phyloP scores from a whole-genome alignment of 2,888 invertebrate genomes.

The Cabera pusaria region DNA sequence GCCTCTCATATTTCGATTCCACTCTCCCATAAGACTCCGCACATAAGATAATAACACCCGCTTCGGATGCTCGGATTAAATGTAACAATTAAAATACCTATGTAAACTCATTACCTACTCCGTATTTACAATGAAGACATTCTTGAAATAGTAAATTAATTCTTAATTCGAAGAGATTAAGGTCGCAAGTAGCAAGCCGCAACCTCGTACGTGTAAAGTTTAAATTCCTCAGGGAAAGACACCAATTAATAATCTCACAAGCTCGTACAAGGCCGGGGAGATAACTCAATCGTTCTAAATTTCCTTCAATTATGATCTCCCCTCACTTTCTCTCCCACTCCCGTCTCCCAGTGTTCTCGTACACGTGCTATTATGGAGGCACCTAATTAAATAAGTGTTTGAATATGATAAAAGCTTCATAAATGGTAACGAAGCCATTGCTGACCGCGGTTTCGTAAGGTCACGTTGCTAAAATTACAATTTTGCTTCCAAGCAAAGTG shows the following conservation, averaged over 20 bases:
- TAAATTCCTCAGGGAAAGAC: slow-evolving; percentile 20
- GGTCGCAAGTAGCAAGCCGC: slow-evolving; percentile 7
- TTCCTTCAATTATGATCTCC: slow-evolving; percentile 32
- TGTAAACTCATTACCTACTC: slow-evolving; percentile 6
- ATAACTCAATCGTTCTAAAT: slow-evolving; percentile 35
- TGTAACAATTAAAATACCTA: slow-evolving; percentile 10
- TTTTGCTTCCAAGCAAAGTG: too few relatives aligned
- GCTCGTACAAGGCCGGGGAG: slow-evolving; percentile 17
- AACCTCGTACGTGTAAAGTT: slow-evolving; percentile 11
- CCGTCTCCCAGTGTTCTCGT: slow-evolving; percentile 1
- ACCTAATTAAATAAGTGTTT: slow-evolving; percentile 36
- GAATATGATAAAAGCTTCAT: slow-evolving; percentile 30
- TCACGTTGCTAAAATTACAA: neutral
- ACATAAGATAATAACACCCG: too few relatives aligned
- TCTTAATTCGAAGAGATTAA: slow-evolving; percentile 10
- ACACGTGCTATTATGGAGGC: slow-evolving; percentile 22
- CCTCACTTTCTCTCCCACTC: neutral
- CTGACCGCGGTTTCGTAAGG: slow-evolving; percentile 2
- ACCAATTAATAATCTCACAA: slow-evolving; percentile 28
- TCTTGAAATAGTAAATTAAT: slow-evolving; percentile 2
- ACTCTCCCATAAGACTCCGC: too few relatives aligned
- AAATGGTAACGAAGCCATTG: slow-evolving; percentile 17
- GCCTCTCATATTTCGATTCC: too few relatives aligned
- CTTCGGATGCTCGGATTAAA: slow-evolving; percentile 12
- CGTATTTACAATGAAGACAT: slow-evolving; percentile 4